phyloP scores from a whole-genome alignment of 2,113 vertebrate genomes.

The Hydrochoerus hydrochaeris region DNA sequence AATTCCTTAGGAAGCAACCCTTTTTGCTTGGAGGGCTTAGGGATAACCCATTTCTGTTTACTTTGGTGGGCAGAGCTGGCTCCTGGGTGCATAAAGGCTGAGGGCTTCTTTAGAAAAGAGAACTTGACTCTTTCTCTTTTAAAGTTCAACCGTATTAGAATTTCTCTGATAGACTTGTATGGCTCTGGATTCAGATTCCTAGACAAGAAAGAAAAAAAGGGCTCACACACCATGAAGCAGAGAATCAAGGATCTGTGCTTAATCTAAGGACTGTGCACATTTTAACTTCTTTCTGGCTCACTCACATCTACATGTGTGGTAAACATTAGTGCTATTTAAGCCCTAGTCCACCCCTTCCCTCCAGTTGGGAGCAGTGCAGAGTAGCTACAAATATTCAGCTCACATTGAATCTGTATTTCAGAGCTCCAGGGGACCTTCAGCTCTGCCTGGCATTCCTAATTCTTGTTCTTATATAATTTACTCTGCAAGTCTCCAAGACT shows the following conservation, averaged over 20 bases:
- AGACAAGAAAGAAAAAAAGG: neutral
- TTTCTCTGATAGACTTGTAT: neutral
- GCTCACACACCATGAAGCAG: neutral
- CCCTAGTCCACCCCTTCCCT: neutral
- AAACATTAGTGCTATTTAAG: neutral
- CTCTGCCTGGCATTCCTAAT: neutral
- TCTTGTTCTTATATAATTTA: neutral
- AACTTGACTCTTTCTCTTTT: neutral
- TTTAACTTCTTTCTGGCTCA: fast-evolving
- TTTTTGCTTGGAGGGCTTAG: neutral
- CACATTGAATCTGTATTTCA: too few species aligned
- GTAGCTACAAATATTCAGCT: neutral
- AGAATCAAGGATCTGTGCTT: neutral
- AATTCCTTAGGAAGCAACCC: neutral
- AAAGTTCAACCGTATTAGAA: neutral
- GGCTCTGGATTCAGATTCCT: neutral
- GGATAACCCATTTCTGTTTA: neutral
- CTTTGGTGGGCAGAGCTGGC: neutral
- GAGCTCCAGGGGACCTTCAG: neutral
- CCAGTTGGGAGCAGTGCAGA: neutral
- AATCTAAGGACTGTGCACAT: neutral
- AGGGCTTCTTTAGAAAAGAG: neutral
- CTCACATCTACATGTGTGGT: fast-evolving
- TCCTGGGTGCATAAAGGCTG: neutral
- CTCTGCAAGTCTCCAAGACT: neutral